phyloP scores from a whole-genome alignment of 2,113 vertebrate species.

The Apistogramma diplotaenia region DNA sequence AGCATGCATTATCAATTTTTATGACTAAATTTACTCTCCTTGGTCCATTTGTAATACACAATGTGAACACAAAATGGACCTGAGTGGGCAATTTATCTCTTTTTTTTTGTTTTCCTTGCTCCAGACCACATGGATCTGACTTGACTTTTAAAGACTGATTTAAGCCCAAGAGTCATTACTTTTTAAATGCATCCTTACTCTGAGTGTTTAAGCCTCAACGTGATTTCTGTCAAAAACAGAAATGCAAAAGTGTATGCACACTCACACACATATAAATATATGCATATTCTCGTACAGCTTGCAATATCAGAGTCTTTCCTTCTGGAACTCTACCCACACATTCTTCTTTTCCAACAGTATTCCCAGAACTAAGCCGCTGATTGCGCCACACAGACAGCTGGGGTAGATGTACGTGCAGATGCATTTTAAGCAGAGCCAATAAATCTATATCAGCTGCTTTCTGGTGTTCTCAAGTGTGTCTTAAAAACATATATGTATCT shows the following conservation, averaged over 20 bases:
- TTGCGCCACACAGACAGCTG: conserved; percentile 51
- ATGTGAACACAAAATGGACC: background rate
- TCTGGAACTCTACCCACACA: conserved; percentile 37
- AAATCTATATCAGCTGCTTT: conserved; percentile 63
- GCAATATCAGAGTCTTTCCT: conserved; percentile 31
- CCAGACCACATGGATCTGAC: background rate
- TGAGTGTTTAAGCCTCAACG: background rate
- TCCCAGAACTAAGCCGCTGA: conserved; percentile 48
- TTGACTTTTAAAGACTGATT: background rate
- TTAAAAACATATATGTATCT: conserved; percentile 58
- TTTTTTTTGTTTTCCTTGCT: background rate
- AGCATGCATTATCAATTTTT: background rate
- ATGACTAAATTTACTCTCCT: background rate
- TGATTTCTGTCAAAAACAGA: background rate
- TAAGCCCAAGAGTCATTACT: background rate
- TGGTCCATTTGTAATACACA: background rate
- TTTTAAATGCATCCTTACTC: background rate
- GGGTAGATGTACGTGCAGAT: conserved; percentile 40
- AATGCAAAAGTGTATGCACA: background rate
- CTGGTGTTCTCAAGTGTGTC: conserved; percentile 50
- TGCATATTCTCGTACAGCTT: conserved; percentile 19
- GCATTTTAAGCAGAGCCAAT: conserved; percentile 58
- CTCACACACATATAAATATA: background rate
- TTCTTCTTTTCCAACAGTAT: conserved; percentile 32
- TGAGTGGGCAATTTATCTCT: background rate